Conservation (phyloP, 2,797 vertebrate species). For the Characodon lateralis region DNA sequence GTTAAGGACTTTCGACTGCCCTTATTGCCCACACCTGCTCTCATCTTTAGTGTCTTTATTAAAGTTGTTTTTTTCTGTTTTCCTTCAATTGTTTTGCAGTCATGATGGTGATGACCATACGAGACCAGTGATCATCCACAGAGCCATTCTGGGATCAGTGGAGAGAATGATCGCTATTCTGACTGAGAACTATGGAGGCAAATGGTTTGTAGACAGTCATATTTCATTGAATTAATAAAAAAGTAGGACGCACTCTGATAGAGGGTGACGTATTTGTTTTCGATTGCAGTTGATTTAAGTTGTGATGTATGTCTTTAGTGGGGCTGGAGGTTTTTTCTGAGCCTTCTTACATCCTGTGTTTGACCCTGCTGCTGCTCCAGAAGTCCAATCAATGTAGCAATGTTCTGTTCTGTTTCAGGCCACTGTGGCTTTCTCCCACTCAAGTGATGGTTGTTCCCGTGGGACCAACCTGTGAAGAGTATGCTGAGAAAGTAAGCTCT, state of each 20-base stretch:
- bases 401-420: slow-evolving; percentile 79
- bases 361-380: slow-evolving; percentile 6
- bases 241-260: neutral
- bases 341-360: neutral
- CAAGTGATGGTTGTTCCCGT: slow-evolving; percentile 97
- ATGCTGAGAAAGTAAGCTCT: slow-evolving; percentile 89
- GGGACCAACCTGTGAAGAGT: slow-evolving; percentile 92
- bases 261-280: neutral
- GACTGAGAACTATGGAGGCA: slow-evolving; percentile 96
- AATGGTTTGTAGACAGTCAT: slow-evolving; percentile 85
- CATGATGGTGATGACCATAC: slow-evolving; percentile 95
- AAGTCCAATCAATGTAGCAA: slow-evolving; percentile 14
- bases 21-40: neutral
- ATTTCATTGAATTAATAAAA: neutral
- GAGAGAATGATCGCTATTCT: slow-evolving; percentile 99
- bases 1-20: neutral
- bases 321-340: slow-evolving; percentile 14
- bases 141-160: slow-evolving; percentile 95
- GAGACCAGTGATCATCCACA: slow-evolving; percentile 94
- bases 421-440: slow-evolving; percentile 94
- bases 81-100: slow-evolving; percentile 65
- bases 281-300: neutral
- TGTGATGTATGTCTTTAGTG: neutral
- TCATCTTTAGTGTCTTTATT: neutral
- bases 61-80: neutral